Conservation (phyloP, 2,113 vertebrate species). For the Limanda limanda region DNA sequence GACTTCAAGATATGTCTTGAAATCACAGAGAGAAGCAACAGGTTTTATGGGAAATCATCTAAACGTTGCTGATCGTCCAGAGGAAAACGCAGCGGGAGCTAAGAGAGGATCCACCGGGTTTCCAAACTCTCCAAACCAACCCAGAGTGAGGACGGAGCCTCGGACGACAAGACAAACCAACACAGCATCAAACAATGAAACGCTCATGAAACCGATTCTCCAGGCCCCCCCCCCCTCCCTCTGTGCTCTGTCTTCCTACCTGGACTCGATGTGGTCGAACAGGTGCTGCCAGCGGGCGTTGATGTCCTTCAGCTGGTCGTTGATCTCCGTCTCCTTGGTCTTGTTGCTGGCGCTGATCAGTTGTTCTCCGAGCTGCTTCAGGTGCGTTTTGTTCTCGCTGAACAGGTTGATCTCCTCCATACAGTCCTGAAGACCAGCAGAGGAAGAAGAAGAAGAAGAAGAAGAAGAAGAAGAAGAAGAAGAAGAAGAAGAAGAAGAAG, state of each 20-base stretch:
- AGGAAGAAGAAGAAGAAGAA: not conserved
- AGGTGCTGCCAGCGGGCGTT: constrained; percentile 94
- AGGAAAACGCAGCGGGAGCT: too few species aligned
- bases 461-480: not conserved
- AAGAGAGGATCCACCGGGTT: too few species aligned
- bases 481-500: not conserved
- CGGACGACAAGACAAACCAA: too few species aligned
- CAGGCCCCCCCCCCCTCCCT: too few species aligned
- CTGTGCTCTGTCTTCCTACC: constrained; percentile 74
- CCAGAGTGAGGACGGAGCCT: too few species aligned
- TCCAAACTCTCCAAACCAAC: too few species aligned
- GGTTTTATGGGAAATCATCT: not conserved
- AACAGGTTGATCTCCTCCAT: constrained; percentile 97
- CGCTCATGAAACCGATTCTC: too few species aligned
- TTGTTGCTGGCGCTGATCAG: constrained; percentile 90
- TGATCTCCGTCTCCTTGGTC: constrained; percentile 86
- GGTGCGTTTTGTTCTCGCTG: constrained; percentile 90
- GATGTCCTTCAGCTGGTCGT: constrained; percentile 91
- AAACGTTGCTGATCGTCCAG: too few species aligned
- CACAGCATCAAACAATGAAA: too few species aligned
- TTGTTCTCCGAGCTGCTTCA: constrained; percentile 92
- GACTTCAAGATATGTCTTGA: too few species aligned
- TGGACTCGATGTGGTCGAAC: constrained; percentile 90
- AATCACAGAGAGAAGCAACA: too few species aligned
- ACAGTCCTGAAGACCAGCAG: constrained; percentile 86